These are phyloP conservation scores for Pogoniulus pusillus DNA, from an alignment of 2,797 vertebrate genomes.

Conservation along the genomic window DNA sequence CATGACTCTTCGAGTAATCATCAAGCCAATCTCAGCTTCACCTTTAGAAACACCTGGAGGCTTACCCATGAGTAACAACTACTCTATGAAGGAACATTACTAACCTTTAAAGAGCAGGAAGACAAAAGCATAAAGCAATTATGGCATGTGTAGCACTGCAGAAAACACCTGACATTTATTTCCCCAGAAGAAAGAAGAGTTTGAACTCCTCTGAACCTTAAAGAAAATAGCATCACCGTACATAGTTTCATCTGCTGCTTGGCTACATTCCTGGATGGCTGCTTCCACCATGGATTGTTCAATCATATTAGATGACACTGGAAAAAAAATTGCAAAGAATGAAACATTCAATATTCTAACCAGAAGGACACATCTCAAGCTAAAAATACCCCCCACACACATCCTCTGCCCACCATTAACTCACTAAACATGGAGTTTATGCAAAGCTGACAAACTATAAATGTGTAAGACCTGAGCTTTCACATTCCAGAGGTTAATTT, in stretches of 20 bases:
- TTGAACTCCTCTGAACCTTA: background rate
- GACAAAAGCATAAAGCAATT: background rate
- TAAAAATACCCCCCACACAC: background rate
- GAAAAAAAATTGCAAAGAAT: slow-evolving; percentile 48
- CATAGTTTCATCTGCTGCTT: slow-evolving; percentile 88
- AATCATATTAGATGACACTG: slow-evolving; percentile 93
- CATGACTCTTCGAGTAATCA: no score
- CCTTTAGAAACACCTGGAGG: background rate
- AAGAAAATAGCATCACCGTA: slow-evolving; percentile 67
- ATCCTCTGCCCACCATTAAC: background rate
- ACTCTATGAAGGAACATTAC: background rate
- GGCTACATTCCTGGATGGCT: slow-evolving; percentile 93
- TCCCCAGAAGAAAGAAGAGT: background rate
- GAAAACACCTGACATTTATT: background rate
- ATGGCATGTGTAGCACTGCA: background rate
- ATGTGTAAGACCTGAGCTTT: background rate
- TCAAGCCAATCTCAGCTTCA: background rate
- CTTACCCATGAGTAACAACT: background rate
- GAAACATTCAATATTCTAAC: background rate
- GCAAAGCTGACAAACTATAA: background rate
- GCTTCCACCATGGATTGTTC: slow-evolving; percentile 85
- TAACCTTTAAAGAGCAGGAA: background rate
- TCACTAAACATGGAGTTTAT: background rate
- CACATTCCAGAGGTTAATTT: slow-evolving; percentile 5
- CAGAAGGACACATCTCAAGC: background rate